Conservation (phyloP, 1,140 invertebrate genomes). For the Pomacea maculata region DNA sequence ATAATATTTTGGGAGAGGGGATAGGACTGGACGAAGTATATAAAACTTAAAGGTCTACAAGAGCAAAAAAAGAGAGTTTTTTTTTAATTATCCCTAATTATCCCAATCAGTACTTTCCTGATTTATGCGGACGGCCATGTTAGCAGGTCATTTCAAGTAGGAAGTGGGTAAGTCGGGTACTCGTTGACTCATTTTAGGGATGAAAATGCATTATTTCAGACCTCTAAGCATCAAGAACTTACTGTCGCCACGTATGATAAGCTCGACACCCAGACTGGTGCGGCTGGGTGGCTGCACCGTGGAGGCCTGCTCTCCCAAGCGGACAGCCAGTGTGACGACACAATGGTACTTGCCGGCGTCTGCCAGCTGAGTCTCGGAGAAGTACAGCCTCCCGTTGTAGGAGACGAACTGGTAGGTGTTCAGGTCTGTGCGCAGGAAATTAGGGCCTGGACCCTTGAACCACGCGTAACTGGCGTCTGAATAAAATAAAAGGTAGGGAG, state of each 20-base stretch:
- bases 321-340: slow-evolving; percentile 38
- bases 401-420: slow-evolving; percentile 42
- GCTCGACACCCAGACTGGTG: slow-evolving; percentile 41
- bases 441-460: slow-evolving; percentile 32
- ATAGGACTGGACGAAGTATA: too few relatives aligned
- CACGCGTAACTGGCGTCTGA: slow-evolving; percentile 39
- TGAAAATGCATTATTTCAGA: too few relatives aligned
- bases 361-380: slow-evolving; percentile 40
- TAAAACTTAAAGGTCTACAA: too few relatives aligned
- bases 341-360: slow-evolving; percentile 45
- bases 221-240: slow-evolving; percentile 17
- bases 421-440: slow-evolving; percentile 30
- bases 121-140: too few relatives aligned
- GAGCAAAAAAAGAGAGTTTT: too few relatives aligned
- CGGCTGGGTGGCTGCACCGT: slow-evolving; percentile 35
- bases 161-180: too few relatives aligned
- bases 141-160: too few relatives aligned
- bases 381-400: slow-evolving; percentile 42
- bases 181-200: too few relatives aligned
- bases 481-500: too few relatives aligned
- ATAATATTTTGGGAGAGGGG: too few relatives aligned
- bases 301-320: slow-evolving; percentile 23
- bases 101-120: too few relatives aligned
- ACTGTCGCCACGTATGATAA: slow-evolving; percentile 43
- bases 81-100: too few relatives aligned